Conservation (phyloP, 2,888 invertebrate species). For the Lasiommata megera region DNA sequence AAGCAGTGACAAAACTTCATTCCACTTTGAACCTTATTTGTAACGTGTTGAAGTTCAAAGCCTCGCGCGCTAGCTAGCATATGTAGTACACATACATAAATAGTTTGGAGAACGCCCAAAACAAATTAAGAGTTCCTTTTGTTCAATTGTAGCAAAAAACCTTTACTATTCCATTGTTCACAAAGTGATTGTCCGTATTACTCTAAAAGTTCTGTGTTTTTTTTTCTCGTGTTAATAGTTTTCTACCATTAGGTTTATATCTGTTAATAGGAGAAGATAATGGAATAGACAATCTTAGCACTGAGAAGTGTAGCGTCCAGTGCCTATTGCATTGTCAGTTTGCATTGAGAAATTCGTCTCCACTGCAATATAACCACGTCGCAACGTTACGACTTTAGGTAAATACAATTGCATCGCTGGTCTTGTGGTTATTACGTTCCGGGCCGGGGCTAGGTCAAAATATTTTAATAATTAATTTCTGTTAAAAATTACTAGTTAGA, state of each 20-base stretch:
- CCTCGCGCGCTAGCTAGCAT: neutral
- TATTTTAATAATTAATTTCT: too few species aligned
- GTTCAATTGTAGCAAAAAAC: slow-evolving; percentile 28
- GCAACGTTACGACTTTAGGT: too few species aligned
- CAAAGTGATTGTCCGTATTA: slow-evolving; percentile 24
- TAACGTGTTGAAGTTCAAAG: neutral
- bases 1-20: neutral
- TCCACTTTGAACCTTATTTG: slow-evolving; percentile 12
- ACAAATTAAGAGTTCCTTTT: slow-evolving; percentile 33
- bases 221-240: slow-evolving; percentile 10
- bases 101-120: slow-evolving; percentile 33
- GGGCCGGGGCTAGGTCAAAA: too few species aligned
- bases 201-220: slow-evolving; percentile 13
- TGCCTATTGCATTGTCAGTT: too few species aligned
- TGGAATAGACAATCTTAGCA: neutral
- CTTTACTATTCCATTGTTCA: slow-evolving; percentile 19
- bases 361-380: too few species aligned
- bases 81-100: slow-evolving; percentile 25
- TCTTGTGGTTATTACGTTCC: too few species aligned
- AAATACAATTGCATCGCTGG: too few species aligned
- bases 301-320: neutral
- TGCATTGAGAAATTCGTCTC: too few species aligned
- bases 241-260: slow-evolving; percentile 4
- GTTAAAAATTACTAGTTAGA: too few species aligned
- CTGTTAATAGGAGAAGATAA: neutral